Evolutionary conservation across 2,113 vertebrate species (phyloP), one percentile per base, ranked within the genome.

Genomic region (Gymnarchus niloticus): DNA sequence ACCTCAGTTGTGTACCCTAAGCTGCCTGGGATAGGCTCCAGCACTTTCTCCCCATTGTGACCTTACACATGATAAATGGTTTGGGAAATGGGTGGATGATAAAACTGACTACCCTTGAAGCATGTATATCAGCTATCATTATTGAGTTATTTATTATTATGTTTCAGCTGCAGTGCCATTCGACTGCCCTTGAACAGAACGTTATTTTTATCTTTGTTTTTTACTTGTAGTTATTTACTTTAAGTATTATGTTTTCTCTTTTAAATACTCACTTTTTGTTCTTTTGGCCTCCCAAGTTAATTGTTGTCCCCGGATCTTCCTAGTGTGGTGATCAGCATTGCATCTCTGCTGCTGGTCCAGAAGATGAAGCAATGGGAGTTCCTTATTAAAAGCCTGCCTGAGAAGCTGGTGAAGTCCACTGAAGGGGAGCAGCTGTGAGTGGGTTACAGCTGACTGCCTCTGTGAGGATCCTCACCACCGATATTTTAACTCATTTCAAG

Each of bases 261-360:
- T 52, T 41, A 73, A 37, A 28, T 73, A 3, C 33, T n/a, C 65
- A 41, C 33, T 73, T 33, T 73, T 73, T 73, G n/a, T n/a, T n/a
- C n/a, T n/a, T n/a, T n/a, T n/a, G n/a, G n/a, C n/a, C n/a, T n/a
- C n/a, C n/a, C n/a, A n/a, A n/a, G n/a, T n/a, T n/a, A n/a, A n/a
- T n/a, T n/a, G 8, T 41, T 41, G 49, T 85, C 41, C 91, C 83
- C 91, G 99, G 98, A 99, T 94, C 97, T 98, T 17, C 97, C 99
- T 94, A 99, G 97, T 0, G 96, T 97, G 88, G 98, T 99, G 98
- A 99, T 99, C 94, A 99, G 98, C 7, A 97, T 99, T 2, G 97
- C 99, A 9, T 99, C 97, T 54, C 93, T 99, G 88, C 93, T 99
- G 51, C 93, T 99, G 87, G 99, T 99, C 89, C 93, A 99, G 96